Evolutionary conservation across 2,888 invertebrate species (phyloP).

Genomic region (Steinernema scapterisci): DNA sequence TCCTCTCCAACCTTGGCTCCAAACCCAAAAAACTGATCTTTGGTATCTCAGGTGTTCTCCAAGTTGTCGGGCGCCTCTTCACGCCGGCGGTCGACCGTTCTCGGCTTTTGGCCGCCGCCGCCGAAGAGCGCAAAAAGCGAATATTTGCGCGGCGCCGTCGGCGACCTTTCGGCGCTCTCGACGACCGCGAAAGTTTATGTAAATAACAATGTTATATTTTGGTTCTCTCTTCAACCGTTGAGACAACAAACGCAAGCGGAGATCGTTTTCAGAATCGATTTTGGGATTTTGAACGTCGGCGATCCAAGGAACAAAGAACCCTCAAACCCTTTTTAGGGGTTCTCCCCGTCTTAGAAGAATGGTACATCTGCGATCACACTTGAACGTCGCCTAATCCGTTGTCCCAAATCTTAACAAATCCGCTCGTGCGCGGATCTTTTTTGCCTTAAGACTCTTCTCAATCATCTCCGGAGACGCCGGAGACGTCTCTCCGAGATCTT

Average conservation of each 20-base stretch:
- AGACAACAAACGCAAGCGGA: neutral
- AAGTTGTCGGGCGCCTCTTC: neutral
- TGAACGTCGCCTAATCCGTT: constrained; percentile 21
- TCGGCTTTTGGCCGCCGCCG: neutral
- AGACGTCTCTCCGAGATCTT: no score
- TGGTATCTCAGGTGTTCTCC: constrained; percentile 4
- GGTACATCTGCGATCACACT: neutral
- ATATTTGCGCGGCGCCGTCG: constrained; percentile 16
- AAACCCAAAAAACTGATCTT: constrained; percentile 15
- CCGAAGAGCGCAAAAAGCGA: constrained; percentile 6
- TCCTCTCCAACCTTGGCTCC: neutral
- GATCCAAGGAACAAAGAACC: no score
- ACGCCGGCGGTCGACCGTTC: neutral
- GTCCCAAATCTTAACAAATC: constrained; percentile 16
- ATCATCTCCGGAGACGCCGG: neutral
- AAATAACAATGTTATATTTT: constrained; percentile 4
- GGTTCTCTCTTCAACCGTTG: neutral
- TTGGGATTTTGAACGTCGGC: no score
- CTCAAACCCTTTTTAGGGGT: no score
- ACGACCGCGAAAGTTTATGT: constrained; percentile 26
- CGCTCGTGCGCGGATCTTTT: neutral
- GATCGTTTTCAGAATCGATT: no score
- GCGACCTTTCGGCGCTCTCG: constrained; percentile 17
- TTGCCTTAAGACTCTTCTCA: constrained; percentile 2
- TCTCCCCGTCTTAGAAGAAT: no score